Evolutionary conservation across 2,113 vertebrate species (phyloP).

Genomic region (Crotalus helleri): DNA sequence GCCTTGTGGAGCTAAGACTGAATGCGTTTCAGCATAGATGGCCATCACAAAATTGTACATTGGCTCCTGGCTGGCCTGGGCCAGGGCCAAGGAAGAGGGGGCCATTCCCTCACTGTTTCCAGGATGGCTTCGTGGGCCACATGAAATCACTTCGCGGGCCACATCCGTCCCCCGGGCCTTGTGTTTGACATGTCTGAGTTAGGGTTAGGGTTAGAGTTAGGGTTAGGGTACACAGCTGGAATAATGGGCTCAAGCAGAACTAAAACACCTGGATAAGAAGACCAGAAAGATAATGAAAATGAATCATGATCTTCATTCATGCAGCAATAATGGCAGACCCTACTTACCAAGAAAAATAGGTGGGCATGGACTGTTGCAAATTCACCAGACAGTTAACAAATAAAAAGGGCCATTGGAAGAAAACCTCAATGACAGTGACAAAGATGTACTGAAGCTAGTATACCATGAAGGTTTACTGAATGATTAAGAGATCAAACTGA

Average conservation of each 20-base stretch:
- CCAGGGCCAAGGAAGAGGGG: too few relatives aligned
- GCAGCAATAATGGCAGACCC: not conserved
- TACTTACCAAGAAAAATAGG: not conserved
- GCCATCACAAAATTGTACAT: too few relatives aligned
- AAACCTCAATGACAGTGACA: not conserved
- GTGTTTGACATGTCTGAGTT: too few relatives aligned
- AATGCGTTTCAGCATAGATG: too few relatives aligned
- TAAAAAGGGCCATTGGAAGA: not conserved
- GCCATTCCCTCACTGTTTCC: too few relatives aligned
- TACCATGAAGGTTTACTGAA: not conserved
- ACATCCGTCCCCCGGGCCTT: too few relatives aligned
- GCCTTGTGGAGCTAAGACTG: too few relatives aligned
- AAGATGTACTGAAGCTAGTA: not conserved
- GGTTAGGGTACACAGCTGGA: not conserved
- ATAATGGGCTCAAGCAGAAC: not conserved
- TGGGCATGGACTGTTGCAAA: not conserved
- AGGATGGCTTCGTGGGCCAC: too few relatives aligned
- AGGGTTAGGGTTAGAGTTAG: too few relatives aligned
- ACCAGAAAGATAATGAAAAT: not conserved
- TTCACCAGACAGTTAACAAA: not conserved
- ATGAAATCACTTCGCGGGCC: too few relatives aligned
- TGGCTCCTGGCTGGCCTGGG: too few relatives aligned
- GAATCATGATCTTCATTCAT: not conserved
- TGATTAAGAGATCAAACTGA: not conserved
- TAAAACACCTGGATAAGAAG: not conserved